A percentile compares a stretch with the other conserved stretches of the same genome.
Evolutionary conservation across 1,140 invertebrate species (phyloP).

Genomic region (Cephus cinctus): DNA sequence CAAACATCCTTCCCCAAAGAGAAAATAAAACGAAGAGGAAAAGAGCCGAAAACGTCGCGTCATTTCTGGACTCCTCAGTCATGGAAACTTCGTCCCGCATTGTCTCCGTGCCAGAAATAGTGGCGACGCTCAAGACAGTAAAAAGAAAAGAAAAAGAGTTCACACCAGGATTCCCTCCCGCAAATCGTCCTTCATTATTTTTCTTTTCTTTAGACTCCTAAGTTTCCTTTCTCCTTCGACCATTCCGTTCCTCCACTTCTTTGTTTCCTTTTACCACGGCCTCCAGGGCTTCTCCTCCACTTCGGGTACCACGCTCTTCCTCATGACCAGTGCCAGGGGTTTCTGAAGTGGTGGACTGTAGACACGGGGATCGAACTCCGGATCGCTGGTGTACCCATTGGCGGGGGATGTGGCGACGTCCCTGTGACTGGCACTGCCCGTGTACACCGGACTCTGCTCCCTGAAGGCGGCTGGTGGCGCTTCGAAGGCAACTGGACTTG

Average conservation of each 20-base stretch:
- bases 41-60: too few species aligned
- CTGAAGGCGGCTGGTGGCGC: conserved; percentile 42
- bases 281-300: conserved; percentile 62
- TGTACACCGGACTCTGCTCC: conserved; percentile 50
- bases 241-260: conserved; percentile 6
- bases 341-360: conserved; percentile 60
- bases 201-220: conserved; percentile 20
- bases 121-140: too few species aligned
- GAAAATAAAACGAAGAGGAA: too few species aligned
- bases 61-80: too few species aligned
- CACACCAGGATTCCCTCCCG: too few species aligned
- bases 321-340: conserved; percentile 71
- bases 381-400: conserved; percentile 48
- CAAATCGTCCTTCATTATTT: conserved; percentile 5
- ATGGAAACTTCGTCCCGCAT: too few species aligned
- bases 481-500: conserved; percentile 49
- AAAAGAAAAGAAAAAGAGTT: conserved; percentile 8
- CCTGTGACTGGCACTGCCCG: conserved; percentile 46
- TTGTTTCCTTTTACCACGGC: conserved; percentile 65
- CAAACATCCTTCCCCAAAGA: too few species aligned
- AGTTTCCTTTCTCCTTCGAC: neutral
- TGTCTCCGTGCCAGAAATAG: too few species aligned
- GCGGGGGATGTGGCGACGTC: conserved; percentile 50
- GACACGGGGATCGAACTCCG: conserved; percentile 48
- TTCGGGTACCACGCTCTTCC: conserved; percentile 58